Evolutionary conservation across 2,888 invertebrate genomes (phyloP), one percentile per base, ranked within the genome.

Genomic region (Drosophila recens): DNA sequence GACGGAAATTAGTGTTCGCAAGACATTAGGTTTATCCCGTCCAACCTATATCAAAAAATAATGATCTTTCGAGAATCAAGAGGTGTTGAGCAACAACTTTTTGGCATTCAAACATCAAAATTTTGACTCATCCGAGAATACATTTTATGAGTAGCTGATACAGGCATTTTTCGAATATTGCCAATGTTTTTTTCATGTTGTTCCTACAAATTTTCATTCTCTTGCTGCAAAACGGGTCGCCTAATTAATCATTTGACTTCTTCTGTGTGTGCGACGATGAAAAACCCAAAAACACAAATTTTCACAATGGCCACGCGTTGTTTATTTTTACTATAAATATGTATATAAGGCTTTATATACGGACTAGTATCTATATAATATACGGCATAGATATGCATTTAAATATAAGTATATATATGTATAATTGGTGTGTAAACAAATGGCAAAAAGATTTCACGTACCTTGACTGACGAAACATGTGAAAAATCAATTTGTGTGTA

Each of bases 401-500:
- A 17, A 46, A 20, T 63, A 40, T 62, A 45, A 53, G 27, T 27
- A 27, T 5, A 27, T 27, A 27, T 5, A 27, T 23, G 42, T 53
- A 46, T 57, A 53, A 42, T 40, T 36, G 15, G 27, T 62, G 61
- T 57, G 59, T 83, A 83, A 87, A 80, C 87, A 87, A 81, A 70
- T 66, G 62, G 45, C 70, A 27, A 17, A 56, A 61, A 46, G 59
- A 67, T 65, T 79, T 75, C 40, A 67, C 63, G 79, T 67, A 58
- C 53, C 27, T 36, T 33, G 20, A 46, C 72, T 82, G 80, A 75
- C 81, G 71, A 87, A 83, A 83, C 82, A 84, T 81, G 72, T 69
- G 75, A 78, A 72, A 83, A 84, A 66, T 72, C 61, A 83, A 84
- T 87, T 77, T 80, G 66, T 68, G 62, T 70, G 70, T 70, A 67